Percentiles rank a stretch among this genome's conserved stretches.
Evolutionary conservation across 2,797 vertebrate genomes (phyloP).

Genomic region (Anguilla obscura): DNA sequence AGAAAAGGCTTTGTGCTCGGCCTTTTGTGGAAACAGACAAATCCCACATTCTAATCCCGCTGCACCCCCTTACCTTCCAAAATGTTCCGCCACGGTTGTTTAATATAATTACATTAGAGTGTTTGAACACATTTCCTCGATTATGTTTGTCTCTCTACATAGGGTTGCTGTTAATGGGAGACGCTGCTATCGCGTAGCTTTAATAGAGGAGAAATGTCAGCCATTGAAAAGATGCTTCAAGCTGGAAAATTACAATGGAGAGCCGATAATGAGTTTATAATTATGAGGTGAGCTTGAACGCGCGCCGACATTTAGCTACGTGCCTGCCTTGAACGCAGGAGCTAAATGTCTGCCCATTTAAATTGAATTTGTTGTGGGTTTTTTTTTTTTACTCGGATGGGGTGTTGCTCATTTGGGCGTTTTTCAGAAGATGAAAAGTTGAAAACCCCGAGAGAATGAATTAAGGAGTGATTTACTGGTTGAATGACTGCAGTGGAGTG

Average conservation of each 20-base stretch:
- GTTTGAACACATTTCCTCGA: conserved; percentile 7
- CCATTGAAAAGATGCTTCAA: conserved; percentile 54
- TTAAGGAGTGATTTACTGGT: neutral
- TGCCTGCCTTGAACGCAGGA: conserved; percentile 38
- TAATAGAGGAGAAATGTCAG: conserved; percentile 52
- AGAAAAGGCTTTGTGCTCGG: neutral
- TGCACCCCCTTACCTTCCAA: neutral
- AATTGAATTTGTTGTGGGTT: neutral
- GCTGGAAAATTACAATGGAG: conserved; percentile 60
- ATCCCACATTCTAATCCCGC: neutral
- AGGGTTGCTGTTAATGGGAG: conserved; percentile 40
- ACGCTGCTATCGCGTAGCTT: conserved; percentile 53
- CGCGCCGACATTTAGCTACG: conserved; percentile 49
- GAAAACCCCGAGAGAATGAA: neutral
- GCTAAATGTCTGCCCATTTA: conserved; percentile 44
- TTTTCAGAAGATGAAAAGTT: conserved; percentile 17
- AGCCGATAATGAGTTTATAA: conserved; percentile 64
- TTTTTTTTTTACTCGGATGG: neutral
- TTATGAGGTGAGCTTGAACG: conserved; percentile 52
- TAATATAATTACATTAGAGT: conserved; percentile 8
- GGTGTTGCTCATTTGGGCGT: neutral
- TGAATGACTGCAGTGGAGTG: neutral
- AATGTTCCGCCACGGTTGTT: neutral
- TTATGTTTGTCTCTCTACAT: conserved; percentile 1
- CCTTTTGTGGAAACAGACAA: neutral